Evolutionary conservation across 2,797 vertebrate species (phyloP).

Genomic region (Cottoperca gobio): DNA sequence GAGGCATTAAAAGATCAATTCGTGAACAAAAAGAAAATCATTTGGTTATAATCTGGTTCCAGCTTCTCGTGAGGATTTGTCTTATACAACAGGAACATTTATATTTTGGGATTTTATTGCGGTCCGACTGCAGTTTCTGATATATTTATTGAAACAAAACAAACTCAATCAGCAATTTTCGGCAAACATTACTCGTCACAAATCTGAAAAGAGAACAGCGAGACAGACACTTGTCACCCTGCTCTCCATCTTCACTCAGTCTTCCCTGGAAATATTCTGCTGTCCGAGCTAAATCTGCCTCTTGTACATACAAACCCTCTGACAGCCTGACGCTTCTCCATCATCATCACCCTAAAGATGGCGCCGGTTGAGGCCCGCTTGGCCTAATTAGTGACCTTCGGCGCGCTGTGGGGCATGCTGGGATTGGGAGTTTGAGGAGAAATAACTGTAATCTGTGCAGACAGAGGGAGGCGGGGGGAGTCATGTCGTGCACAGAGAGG

Average conservation of each 20-base stretch:
- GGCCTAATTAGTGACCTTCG: constrained; percentile 60
- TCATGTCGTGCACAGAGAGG: not conserved
- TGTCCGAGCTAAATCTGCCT: constrained; percentile 30
- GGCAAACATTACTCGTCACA: not conserved
- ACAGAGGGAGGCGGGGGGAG: constrained; percentile 11
- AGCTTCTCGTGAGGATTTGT: not conserved
- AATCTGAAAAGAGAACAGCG: not conserved
- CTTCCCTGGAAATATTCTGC: constrained; percentile 7
- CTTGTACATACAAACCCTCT: constrained; percentile 22
- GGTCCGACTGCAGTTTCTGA: not conserved
- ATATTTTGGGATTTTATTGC: not conserved
- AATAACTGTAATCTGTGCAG: constrained; percentile 60
- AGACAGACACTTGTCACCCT: not conserved
- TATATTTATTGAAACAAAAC: not conserved
- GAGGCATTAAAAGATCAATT: not conserved
- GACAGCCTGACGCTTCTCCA: constrained; percentile 24
- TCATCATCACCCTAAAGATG: constrained; percentile 40
- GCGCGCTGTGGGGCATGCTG: constrained; percentile 42
- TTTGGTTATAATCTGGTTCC: not conserved
- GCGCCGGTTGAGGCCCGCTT: constrained; percentile 37
- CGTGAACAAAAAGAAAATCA: not conserved
- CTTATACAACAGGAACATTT: not conserved
- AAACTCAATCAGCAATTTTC: not conserved
- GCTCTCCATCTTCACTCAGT: constrained; percentile 2
- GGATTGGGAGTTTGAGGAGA: constrained; percentile 40